Conservation (phyloP, 2,113 vertebrate genomes). For the Podocnemis expansa region DNA sequence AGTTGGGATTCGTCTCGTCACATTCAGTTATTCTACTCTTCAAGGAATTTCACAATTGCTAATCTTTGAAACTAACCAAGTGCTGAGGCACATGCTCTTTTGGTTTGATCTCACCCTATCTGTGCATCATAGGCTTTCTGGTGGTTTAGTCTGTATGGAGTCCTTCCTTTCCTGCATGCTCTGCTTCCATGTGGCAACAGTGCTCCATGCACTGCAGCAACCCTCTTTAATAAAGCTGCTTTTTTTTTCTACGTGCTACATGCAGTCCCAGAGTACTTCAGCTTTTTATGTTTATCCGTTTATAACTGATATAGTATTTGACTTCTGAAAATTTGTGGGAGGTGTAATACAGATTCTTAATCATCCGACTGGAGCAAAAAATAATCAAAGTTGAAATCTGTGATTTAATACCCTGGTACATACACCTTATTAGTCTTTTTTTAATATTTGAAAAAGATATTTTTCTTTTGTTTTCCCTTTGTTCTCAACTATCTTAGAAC, state of each 20-base stretch:
- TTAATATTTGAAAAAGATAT: no score
- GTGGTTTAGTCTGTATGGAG: background rate
- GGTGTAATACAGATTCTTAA: constrained; percentile 40
- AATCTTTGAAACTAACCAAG: background rate
- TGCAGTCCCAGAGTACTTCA: background rate
- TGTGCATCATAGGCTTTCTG: background rate
- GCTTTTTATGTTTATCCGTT: constrained; percentile 52
- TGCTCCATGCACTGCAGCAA: background rate
- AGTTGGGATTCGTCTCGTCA: no score
- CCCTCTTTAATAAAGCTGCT: background rate
- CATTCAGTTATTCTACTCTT: no score
- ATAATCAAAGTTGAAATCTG: constrained; percentile 21
- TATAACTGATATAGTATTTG: constrained; percentile 37
- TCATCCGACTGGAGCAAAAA: constrained; percentile 21
- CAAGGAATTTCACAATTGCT: background rate
- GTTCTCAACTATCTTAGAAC: constrained; percentile 10
- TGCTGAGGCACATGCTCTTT: background rate
- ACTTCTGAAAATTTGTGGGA: constrained; percentile 43
- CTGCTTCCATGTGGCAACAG: background rate
- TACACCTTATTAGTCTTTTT: background rate
- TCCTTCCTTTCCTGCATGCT: background rate
- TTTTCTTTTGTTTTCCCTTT: constrained; percentile 31
- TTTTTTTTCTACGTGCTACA: background rate
- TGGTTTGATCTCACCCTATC: background rate
- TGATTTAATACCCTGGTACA: constrained; percentile 19